Evolutionary conservation across 2,797 vertebrate genomes (phyloP).

Genomic region (Mustela erminea): DNA sequence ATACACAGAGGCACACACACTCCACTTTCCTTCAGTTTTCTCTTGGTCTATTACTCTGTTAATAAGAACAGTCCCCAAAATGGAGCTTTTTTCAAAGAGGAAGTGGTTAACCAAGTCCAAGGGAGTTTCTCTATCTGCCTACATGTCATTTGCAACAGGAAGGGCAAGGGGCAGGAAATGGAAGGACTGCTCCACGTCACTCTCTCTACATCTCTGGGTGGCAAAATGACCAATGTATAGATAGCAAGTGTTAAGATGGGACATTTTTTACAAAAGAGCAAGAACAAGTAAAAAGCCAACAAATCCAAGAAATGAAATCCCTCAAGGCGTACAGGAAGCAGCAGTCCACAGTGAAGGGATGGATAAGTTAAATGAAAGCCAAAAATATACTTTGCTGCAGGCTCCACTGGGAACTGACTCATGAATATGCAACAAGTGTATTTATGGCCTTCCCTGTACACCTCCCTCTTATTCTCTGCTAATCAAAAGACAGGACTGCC

Average conservation of each 20-base stretch:
- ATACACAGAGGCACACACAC: not conserved
- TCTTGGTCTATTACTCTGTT: not conserved
- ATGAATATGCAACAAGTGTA: slow-evolving; percentile 82
- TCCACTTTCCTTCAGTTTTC: not conserved
- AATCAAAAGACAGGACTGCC: slow-evolving; percentile 56
- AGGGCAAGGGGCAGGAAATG: not conserved
- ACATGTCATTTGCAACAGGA: not conserved
- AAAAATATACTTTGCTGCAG: slow-evolving; percentile 80
- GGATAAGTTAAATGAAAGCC: slow-evolving; percentile 78
- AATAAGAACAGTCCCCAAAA: slow-evolving; percentile 18
- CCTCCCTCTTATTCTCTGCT: slow-evolving; percentile 63
- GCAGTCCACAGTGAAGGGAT: slow-evolving; percentile 71
- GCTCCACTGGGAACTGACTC: slow-evolving; percentile 74
- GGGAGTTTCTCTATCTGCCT: not conserved
- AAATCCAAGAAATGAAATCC: slow-evolving; percentile 75
- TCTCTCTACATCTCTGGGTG: slow-evolving; percentile 18
- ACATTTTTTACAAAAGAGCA: slow-evolving; percentile 51
- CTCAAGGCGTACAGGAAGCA: slow-evolving; percentile 64
- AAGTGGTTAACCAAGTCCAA: slow-evolving; percentile 41
- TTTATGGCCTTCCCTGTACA: slow-evolving; percentile 69
- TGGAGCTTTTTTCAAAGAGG: slow-evolving; percentile 45
- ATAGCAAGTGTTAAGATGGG: slow-evolving; percentile 36
- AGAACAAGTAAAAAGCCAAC: slow-evolving; percentile 68
- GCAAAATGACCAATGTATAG: slow-evolving; percentile 52
- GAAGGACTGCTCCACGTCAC: not conserved